Percentiles rank a stretch among this genome's conserved stretches.
Conservation (phyloP, 2,113 vertebrate genomes). For the Macheiramphus alcinus region DNA sequence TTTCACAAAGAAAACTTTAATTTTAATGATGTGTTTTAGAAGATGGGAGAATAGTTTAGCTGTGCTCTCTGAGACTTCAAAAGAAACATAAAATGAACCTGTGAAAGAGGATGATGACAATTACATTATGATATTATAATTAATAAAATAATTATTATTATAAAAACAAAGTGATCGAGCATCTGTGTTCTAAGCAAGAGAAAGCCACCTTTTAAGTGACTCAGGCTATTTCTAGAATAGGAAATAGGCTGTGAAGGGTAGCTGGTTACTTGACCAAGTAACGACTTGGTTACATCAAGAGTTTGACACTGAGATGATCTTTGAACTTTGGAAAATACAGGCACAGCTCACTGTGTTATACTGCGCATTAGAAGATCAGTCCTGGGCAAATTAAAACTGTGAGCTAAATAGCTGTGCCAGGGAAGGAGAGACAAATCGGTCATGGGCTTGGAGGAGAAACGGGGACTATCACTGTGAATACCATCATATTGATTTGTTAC, state of each 20-base stretch:
- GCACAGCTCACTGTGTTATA: background rate
- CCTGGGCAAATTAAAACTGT: background rate
- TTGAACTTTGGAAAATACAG: background rate
- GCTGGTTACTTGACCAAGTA: background rate
- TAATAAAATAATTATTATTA: background rate
- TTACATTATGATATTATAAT: background rate
- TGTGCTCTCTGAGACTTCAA: background rate
- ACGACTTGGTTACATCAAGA: background rate
- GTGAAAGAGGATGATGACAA: background rate
- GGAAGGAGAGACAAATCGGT: background rate
- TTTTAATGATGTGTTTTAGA: background rate
- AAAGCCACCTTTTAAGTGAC: background rate
- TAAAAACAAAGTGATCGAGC: background rate
- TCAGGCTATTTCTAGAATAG: background rate
- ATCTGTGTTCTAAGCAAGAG: background rate
- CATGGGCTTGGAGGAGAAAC: background rate
- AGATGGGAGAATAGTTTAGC: background rate
- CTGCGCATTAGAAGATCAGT: background rate
- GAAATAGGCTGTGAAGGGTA: background rate
- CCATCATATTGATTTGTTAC: background rate
- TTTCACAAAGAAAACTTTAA: background rate
- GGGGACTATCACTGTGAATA: background rate
- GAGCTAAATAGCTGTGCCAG: background rate
- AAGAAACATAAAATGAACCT: background rate
- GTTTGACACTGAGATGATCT: background rate